A percentile compares a stretch with the other conserved stretches of the same genome.
Conservation (phyloP, 2,888 invertebrate species). For the Hololepta plana region DNA sequence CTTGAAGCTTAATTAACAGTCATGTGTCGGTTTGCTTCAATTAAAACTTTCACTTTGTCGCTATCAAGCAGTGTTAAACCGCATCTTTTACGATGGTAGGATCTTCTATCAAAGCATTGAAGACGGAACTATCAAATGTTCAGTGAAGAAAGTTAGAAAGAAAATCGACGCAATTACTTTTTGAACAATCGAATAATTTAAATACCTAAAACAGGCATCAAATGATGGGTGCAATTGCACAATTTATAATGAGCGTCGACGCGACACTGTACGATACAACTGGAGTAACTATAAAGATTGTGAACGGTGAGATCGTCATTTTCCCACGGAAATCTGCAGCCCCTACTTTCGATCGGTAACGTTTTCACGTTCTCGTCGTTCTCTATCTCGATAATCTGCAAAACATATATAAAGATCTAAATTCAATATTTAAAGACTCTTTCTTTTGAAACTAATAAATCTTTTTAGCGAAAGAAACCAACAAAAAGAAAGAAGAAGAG, state of each 20-base stretch:
- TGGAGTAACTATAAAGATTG: slow-evolving; percentile 35
- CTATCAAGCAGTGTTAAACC: too few species aligned
- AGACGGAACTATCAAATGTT: neutral
- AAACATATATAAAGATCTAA: slow-evolving; percentile 8
- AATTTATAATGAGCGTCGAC: slow-evolving; percentile 30
- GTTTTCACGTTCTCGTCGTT: slow-evolving; percentile 35
- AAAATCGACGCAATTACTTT: too few species aligned
- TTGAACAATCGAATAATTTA: too few species aligned
- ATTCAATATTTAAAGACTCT: neutral
- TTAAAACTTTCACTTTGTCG: too few species aligned
- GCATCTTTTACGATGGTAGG: too few species aligned
- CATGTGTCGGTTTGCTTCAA: too few species aligned
- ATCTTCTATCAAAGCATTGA: too few species aligned
- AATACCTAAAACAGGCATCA: slow-evolving; percentile 38
- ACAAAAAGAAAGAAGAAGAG: too few species aligned
- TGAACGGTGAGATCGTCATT: slow-evolving; percentile 26
- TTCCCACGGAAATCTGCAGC: slow-evolving; percentile 38
- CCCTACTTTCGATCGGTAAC: slow-evolving; percentile 30
- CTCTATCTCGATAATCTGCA: slow-evolving; percentile 38
- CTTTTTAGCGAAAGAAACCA: too few species aligned
- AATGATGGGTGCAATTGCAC: slow-evolving; percentile 46
- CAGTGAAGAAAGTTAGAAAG: slow-evolving; percentile 1
- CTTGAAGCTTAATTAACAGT: too few species aligned
- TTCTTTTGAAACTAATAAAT: too few species aligned
- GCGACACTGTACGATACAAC: slow-evolving; percentile 39